Evolutionary conservation across 2,888 invertebrate species (phyloP).

Genomic region (Leptopilina syphax): DNA sequence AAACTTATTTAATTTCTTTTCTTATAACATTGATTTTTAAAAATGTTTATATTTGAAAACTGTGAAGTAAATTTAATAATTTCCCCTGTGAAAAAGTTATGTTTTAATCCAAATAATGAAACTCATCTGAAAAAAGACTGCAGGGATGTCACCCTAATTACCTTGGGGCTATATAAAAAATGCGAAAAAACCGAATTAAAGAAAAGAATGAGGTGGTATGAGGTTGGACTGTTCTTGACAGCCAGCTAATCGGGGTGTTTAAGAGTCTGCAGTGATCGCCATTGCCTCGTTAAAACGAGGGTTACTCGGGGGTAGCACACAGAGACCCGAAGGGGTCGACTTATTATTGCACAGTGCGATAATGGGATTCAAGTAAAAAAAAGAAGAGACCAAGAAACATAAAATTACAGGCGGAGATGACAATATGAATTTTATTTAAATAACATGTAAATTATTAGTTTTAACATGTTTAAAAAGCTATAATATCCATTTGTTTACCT

Average conservation of each 20-base stretch:
- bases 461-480: too few relatives aligned
- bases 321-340: conserved; percentile 57
- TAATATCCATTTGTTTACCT: too few relatives aligned
- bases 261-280: conserved; percentile 77
- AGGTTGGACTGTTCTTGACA: conserved; percentile 76
- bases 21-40: too few relatives aligned
- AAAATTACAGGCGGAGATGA: neutral
- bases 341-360: conserved; percentile 74
- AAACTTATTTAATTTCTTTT: too few relatives aligned
- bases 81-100: neutral
- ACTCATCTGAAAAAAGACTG: conserved; percentile 61
- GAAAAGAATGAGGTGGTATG: conserved; percentile 75
- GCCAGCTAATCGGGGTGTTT: conserved; percentile 77
- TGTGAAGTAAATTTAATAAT: neutral
- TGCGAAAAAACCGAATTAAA: conserved; percentile 72
- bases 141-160: conserved; percentile 76
- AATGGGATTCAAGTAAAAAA: conserved; percentile 69
- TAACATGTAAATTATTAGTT: neutral
- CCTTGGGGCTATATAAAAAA: conserved; percentile 72
- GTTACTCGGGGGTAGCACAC: conserved; percentile 60
- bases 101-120: neutral
- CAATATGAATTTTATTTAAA: neutral
- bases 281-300: conserved; percentile 75
- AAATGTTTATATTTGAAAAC: neutral
- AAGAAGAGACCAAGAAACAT: conserved; percentile 29